These are phyloP conservation scores for Habroteleia sp. DNA, from an alignment of 2,888 invertebrate genomes.

Conservation along the genomic window DNA sequence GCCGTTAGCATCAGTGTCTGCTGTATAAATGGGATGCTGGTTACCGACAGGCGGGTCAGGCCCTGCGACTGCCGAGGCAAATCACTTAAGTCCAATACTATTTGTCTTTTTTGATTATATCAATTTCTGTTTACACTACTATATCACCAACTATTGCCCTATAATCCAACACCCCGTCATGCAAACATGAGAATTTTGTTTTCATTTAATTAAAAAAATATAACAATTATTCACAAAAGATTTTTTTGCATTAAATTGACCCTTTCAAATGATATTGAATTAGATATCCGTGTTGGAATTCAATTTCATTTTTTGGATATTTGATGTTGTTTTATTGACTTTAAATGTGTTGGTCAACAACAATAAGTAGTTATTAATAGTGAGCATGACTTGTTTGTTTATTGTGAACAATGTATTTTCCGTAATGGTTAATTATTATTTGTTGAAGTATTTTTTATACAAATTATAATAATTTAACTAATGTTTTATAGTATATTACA, in stretches of 20 bases:
- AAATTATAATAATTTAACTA: no score
- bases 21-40: conserved; percentile 83
- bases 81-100: conserved; percentile 77
- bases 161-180: conserved; percentile 28
- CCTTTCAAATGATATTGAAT: background rate
- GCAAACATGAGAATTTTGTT: conserved; percentile 3
- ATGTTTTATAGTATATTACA: no score
- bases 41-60: conserved; percentile 75
- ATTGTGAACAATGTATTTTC: no score
- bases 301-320: no score
- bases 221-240: no score
- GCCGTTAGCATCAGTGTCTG: conserved; percentile 89
- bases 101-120: conserved; percentile 62
- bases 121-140: conserved; percentile 13
- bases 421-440: no score
- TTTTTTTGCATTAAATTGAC: background rate
- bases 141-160: conserved; percentile 12
- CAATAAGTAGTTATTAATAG: no score
- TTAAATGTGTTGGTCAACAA: no score
- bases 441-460: no score
- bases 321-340: no score
- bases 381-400: no score
- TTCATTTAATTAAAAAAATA: background rate
- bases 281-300: no score
- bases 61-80: conserved; percentile 79